Percentiles rank a stretch among this genome's conserved stretches.
These are phyloP conservation scores for Fundulus diaphanus DNA, from an alignment of 2,797 vertebrate species.

Conservation along the genomic window DNA sequence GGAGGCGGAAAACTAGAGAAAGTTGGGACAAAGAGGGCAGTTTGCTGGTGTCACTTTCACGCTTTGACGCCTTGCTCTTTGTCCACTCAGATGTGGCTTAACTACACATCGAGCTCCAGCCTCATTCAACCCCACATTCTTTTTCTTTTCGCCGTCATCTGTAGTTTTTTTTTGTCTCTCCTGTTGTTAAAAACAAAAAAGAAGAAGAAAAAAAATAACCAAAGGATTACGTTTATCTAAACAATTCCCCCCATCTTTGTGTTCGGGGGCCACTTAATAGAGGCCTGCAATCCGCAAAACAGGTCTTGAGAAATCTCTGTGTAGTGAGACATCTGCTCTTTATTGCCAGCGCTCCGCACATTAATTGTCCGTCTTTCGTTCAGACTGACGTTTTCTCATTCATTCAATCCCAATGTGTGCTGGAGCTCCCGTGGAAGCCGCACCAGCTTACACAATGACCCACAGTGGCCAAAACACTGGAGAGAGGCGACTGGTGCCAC, in stretches of 20 bases:
- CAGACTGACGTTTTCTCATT: background rate
- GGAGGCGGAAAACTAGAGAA: constrained; percentile 32
- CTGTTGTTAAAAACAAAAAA: background rate
- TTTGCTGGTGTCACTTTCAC: constrained; percentile 53
- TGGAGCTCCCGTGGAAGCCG: constrained; percentile 7
- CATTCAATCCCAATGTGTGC: background rate
- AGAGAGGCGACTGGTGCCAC: constrained; percentile 57
- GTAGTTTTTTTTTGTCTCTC: background rate
- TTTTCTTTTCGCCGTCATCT: background rate
- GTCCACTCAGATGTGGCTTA: constrained; percentile 60
- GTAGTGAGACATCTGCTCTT: constrained; percentile 15
- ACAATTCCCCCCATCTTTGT: constrained; percentile 9
- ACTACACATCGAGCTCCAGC: constrained; percentile 15
- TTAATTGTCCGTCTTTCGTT: background rate
- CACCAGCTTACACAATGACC: constrained; percentile 39
- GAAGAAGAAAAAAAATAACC: too few species aligned
- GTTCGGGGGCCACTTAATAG: constrained; percentile 36
- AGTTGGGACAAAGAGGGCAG: constrained; percentile 46
- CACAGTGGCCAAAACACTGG: constrained; percentile 49
- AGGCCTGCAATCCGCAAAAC: constrained; percentile 47
- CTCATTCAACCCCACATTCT: background rate
- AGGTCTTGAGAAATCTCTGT: constrained; percentile 30
- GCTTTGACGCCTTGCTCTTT: constrained; percentile 67
- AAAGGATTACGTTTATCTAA: background rate
- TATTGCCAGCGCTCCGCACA: background rate